Evolutionary conservation across 2,888 invertebrate species (phyloP), one percentile per base, ranked within the genome.

Genomic region (Empis livida): DNA sequence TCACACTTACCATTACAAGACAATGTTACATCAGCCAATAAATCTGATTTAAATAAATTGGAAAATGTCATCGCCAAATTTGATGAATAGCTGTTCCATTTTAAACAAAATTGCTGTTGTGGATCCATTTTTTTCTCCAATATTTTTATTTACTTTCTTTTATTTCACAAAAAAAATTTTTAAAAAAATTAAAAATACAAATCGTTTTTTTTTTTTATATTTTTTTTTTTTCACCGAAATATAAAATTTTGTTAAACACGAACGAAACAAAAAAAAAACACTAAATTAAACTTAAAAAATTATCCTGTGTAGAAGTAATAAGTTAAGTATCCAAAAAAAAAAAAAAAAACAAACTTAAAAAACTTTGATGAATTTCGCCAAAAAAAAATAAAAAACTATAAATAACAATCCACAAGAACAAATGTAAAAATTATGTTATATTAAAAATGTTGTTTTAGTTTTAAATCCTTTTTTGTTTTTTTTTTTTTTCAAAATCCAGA

Each of bases 1-100:
- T 35, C 42, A 2, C 2, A 77, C 81, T 78, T 71, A 89, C 91
- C 90, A 80, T 90, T 90, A 77, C 91, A 91, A 73, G 88, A 91
- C 61, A 91, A 76, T 64, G 88, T 91, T 70, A 91, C 90, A 77
- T 91, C 91, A 61, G 90, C 87, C 65, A 91, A 78, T 70, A 86
- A 85, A 78, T 91, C 90, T 67, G 89, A 89, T 76, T 89, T 90
- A 79, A 89, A 90, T 67, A 91, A 78, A 74, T 87, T 89, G 66
- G 89, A 88, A 75, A 90, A 91, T 61, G 90, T 87, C 61, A 88
- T 87, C 62, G 90, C 89, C 73, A 91, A 77, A 76, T 91, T 91
- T 65, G 85, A 88, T 70, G 90, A 90, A 73, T 90, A 91, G 77
- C 89, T 90, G 81, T 90, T 91, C 91, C 91, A 91, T 79, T 91